Conservation (phyloP, 2,113 vertebrate species). For the Phyllopteryx taeniolatus region DNA sequence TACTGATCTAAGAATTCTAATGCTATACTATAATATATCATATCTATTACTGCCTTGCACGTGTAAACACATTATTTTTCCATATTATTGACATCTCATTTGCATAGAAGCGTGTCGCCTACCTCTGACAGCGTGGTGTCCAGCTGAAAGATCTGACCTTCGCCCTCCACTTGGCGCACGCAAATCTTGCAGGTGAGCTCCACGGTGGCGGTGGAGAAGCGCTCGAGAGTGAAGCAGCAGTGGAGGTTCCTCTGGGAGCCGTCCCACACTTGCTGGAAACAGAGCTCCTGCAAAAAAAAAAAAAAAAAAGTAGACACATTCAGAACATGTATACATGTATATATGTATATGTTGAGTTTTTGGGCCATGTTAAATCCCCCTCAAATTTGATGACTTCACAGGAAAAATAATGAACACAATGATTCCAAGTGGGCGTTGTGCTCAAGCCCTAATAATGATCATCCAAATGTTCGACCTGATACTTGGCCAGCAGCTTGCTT, state of each 20-base stretch:
- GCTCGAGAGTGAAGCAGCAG: slow-evolving; percentile 92
- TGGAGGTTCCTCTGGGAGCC: slow-evolving; percentile 91
- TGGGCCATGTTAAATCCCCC: not conserved
- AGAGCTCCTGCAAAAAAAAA: slow-evolving; percentile 81
- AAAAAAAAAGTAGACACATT: not conserved
- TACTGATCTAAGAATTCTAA: too few relatives aligned
- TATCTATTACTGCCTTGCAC: too few relatives aligned
- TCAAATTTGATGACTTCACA: too few relatives aligned
- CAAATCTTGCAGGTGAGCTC: slow-evolving; percentile 94
- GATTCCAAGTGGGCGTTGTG: too few relatives aligned
- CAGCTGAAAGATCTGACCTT: slow-evolving; percentile 97
- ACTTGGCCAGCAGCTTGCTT: slow-evolving; percentile 94
- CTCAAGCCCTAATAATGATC: too few relatives aligned
- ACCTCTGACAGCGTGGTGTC: slow-evolving; percentile 91
- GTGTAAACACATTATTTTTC: not conserved
- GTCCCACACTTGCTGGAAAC: slow-evolving; percentile 92
- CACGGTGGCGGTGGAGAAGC: slow-evolving; percentile 81
- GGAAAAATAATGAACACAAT: too few relatives aligned
- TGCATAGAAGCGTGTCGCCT: not conserved
- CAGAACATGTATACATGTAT: too few relatives aligned
- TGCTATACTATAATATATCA: too few relatives aligned
- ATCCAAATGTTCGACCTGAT: slow-evolving; percentile 77
- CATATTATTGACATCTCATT: too few relatives aligned
- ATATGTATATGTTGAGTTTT: too few relatives aligned
- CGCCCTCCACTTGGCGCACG: slow-evolving; percentile 94